Percentiles rank a stretch among this genome's conserved stretches.
phyloP scores from a whole-genome alignment of 2,888 invertebrate genomes.

The Malthinus seriepunctatus region DNA sequence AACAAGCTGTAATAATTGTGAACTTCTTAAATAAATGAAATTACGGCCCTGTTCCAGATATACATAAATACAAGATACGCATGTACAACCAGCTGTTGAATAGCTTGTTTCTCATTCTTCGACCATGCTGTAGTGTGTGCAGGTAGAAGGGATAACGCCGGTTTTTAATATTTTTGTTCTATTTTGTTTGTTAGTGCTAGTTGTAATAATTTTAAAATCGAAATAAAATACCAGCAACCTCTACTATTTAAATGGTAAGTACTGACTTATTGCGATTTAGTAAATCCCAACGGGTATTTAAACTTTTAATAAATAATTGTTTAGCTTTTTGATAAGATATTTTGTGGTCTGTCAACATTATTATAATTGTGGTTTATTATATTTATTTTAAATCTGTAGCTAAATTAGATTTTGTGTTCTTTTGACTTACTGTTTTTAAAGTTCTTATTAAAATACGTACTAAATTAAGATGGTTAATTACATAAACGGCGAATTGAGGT shows the following conservation, averaged over 20 bases:
- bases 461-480: slow-evolving; percentile 1
- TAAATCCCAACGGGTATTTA: not conserved
- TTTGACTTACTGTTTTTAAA: too few species aligned
- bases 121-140: not conserved
- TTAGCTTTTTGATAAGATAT: slow-evolving; percentile 3
- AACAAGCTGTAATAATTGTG: not conserved
- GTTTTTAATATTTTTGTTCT: not conserved
- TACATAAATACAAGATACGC: slow-evolving; percentile 22
- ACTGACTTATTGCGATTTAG: not conserved
- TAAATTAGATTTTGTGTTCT: too few species aligned
- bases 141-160: not conserved
- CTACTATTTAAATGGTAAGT: not conserved
- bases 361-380: too few species aligned
- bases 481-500: slow-evolving; percentile 2
- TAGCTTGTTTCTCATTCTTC: slow-evolving; percentile 5
- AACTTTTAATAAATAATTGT: not conserved
- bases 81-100: slow-evolving; percentile 22
- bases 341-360: not conserved
- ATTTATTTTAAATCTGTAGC: too few species aligned
- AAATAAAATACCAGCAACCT: not conserved
- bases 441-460: too few species aligned
- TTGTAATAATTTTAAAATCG: too few species aligned
- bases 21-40: not conserved
- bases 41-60: slow-evolving; percentile 10
- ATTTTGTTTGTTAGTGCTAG: too few species aligned